A percentile compares a stretch with the other conserved stretches of the same genome.
phyloP scores from a whole-genome alignment of 2,113 vertebrate genomes.

The Zapornia atra region DNA sequence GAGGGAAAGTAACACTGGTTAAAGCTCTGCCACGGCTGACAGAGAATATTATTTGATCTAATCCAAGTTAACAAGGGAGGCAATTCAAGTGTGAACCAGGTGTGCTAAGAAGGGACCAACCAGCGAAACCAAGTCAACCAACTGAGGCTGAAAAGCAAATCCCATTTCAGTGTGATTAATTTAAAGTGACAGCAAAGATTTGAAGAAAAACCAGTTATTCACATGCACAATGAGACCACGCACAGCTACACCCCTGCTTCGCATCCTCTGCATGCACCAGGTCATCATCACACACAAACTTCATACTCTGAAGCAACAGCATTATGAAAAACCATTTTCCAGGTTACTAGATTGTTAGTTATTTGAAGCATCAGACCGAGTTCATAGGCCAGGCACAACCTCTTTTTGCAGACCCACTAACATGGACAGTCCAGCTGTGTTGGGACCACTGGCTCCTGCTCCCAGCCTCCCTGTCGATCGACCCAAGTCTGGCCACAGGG shows the following conservation, averaged over 20 bases:
- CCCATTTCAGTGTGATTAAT: background rate
- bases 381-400: background rate
- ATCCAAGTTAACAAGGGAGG: background rate
- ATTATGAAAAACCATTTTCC: background rate
- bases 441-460: background rate
- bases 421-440: background rate
- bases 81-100: constrained; percentile 5
- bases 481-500: accelerated
- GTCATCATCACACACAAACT: background rate
- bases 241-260: background rate
- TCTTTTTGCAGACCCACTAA: background rate
- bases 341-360: background rate
- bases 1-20: background rate
- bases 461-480: background rate
- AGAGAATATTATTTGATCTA: background rate
- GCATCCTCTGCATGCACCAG: accelerated
- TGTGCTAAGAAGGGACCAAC: background rate
- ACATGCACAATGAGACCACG: background rate
- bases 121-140: background rate
- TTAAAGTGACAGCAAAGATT: background rate
- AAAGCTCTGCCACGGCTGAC: background rate
- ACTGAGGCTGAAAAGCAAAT: background rate
- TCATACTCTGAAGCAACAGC: background rate
- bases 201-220: background rate
- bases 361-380: background rate